Evolutionary conservation across 2,113 vertebrate genomes (phyloP).

Genomic region (Nicator chloris): DNA sequence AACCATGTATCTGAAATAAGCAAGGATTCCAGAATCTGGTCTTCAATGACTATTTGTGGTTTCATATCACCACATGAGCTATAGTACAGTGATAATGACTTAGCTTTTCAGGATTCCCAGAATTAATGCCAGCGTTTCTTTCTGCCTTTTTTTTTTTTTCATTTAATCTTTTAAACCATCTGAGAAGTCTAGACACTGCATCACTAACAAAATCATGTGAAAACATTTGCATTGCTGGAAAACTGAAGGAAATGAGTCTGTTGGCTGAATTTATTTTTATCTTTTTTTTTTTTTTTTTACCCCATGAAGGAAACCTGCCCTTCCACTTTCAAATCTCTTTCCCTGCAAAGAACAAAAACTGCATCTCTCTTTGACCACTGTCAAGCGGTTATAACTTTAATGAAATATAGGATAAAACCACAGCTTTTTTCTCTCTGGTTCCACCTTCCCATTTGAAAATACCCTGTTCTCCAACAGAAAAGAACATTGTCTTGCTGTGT

Average conservation of each 20-base stretch:
- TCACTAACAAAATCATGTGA: constrained; percentile 54
- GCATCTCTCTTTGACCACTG: not conserved
- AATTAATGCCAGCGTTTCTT: constrained; percentile 48
- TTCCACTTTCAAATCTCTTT: constrained; percentile 6
- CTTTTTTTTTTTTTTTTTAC: not conserved
- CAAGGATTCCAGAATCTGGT: not conserved
- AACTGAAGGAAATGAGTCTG: constrained; percentile 32
- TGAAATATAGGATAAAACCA: not conserved
- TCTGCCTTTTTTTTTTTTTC: not conserved
- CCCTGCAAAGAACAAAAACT: not conserved
- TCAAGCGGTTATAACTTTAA: not conserved
- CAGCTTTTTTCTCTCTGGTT: not conserved
- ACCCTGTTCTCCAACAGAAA: not conserved
- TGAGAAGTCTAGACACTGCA: constrained; percentile 73
- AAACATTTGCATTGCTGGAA: constrained; percentile 35
- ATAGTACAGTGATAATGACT: constrained; percentile 3
- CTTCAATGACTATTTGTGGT: not conserved
- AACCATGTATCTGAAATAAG: not conserved
- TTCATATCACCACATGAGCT: not conserved
- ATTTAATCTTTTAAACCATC: constrained; percentile 14
- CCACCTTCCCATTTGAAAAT: constrained; percentile 41
- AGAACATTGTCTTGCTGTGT: constrained; percentile 9
- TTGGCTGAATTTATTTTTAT: constrained; percentile 2
- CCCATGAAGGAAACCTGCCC: not conserved
- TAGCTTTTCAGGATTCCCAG: constrained; percentile 52